Conservation (phyloP, 2,888 invertebrate species). For the Leptinotarsa haldemani region DNA sequence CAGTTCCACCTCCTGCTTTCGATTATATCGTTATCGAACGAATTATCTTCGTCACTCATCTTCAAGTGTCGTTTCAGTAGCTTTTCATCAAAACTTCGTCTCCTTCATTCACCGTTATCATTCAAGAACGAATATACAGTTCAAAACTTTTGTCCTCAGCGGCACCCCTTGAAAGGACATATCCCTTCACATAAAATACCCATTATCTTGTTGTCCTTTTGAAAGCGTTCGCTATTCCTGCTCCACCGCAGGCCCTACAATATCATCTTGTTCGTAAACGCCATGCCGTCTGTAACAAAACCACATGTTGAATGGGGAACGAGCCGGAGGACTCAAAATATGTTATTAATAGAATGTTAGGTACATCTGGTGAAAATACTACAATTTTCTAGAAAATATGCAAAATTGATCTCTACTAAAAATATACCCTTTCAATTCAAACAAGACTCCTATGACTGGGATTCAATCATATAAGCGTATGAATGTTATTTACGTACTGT, state of each 20-base stretch:
- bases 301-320: conserved; percentile 36
- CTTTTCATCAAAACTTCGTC: conserved; percentile 18
- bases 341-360: not conserved
- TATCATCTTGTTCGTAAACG: conserved; percentile 2
- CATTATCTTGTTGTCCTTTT: conserved; percentile 10
- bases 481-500: too few species aligned
- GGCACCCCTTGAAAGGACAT: not conserved
- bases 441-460: too few species aligned
- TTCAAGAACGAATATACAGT: conserved; percentile 2
- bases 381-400: too few species aligned
- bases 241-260: conserved; percentile 3
- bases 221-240: conserved; percentile 3
- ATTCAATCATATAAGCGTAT: too few species aligned
- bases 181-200: not conserved
- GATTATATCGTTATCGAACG: conserved; percentile 35
- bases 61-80: conserved; percentile 18
- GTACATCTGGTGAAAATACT: not conserved
- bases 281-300: conserved; percentile 37
- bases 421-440: too few species aligned
- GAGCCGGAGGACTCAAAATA: conserved; percentile 16
- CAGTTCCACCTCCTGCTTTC: conserved; percentile 41
- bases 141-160: conserved; percentile 7
- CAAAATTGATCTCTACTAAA: too few species aligned
- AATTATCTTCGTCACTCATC: conserved; percentile 45
- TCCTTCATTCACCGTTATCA: not conserved